Evolutionary conservation across 2,797 vertebrate genomes (phyloP).

Genomic region (Tadarida brasiliensis): DNA sequence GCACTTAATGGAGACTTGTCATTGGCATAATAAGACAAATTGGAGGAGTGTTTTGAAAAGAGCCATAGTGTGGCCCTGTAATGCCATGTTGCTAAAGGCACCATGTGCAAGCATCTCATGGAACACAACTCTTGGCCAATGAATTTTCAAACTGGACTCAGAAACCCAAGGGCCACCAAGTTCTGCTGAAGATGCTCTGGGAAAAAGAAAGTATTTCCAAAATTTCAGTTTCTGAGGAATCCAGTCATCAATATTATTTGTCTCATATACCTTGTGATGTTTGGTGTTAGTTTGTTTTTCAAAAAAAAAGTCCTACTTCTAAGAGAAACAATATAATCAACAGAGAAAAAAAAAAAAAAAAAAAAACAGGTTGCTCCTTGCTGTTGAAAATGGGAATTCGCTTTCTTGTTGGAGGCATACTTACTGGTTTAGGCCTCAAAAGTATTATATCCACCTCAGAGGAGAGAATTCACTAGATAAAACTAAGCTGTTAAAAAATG

Average conservation of each 20-base stretch:
- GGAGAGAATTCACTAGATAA: conserved; percentile 38
- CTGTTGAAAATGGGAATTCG: neutral
- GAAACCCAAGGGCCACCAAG: neutral
- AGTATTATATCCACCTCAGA: neutral
- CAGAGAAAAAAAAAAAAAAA: neutral
- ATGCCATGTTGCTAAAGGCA: neutral
- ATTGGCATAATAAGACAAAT: neutral
- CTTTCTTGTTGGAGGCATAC: neutral
- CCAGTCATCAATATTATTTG: neutral
- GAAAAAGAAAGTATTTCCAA: neutral
- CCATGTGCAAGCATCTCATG: neutral
- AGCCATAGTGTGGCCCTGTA: neutral
- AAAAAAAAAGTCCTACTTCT: neutral
- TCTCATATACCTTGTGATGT: neutral
- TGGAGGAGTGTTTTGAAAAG: neutral
- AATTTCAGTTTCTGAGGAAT: neutral
- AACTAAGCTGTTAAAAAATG: neutral
- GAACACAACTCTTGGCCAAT: neutral
- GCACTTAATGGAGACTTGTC: neutral
- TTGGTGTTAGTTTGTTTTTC: neutral
- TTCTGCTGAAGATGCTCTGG: neutral
- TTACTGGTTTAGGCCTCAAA: conserved; percentile 1
- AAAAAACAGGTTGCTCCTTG: neutral
- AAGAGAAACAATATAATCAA: neutral
- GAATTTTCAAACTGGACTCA: conserved; percentile 5